These are phyloP conservation scores for Galbula dea DNA, from an alignment of 2,113 vertebrate genomes.

Conservation along the genomic window DNA sequence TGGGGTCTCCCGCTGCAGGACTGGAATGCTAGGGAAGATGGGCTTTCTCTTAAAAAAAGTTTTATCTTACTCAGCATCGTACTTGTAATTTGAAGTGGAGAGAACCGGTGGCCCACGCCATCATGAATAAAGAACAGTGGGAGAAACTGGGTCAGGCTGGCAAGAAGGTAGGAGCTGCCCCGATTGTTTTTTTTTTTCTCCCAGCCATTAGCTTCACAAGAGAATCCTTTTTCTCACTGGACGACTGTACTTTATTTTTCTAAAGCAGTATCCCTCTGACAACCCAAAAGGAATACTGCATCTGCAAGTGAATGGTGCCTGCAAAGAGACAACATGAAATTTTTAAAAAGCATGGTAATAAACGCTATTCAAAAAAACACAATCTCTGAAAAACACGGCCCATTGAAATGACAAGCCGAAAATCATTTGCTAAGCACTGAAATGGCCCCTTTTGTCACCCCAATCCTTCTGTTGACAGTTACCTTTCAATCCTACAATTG, in stretches of 20 bases:
- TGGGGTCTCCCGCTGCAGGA: neutral
- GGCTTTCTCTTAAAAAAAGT: neutral
- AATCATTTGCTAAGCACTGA: slow-evolving; percentile 82
- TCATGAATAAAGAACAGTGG: slow-evolving; percentile 64
- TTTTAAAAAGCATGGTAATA: slow-evolving; percentile 79
- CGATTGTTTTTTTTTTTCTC: slow-evolving; percentile 49
- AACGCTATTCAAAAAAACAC: slow-evolving; percentile 80
- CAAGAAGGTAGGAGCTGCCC: slow-evolving; percentile 58
- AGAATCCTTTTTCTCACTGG: slow-evolving; percentile 32
- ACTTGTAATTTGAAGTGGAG: slow-evolving; percentile 40
- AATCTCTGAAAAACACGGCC: slow-evolving; percentile 87
- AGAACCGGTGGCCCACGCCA: slow-evolving; percentile 37
- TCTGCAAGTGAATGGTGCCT: slow-evolving; percentile 66
- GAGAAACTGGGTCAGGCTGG: slow-evolving; percentile 60
- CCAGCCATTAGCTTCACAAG: slow-evolving; percentile 18
- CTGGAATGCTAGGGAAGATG: neutral
- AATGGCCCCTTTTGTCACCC: slow-evolving; percentile 78
- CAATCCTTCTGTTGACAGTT: slow-evolving; percentile 88
- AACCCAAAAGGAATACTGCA: slow-evolving; percentile 47
- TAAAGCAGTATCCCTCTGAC: slow-evolving; percentile 67
- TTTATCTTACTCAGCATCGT: slow-evolving; percentile 57
- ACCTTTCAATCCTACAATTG: slow-evolving; percentile 93
- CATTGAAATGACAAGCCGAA: slow-evolving; percentile 82
- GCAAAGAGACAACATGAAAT: slow-evolving; percentile 66
- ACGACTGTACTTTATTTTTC: slow-evolving; percentile 58